Evolutionary conservation across 2,113 vertebrate species (phyloP).

Genomic region (Corydoras maculifer): DNA sequence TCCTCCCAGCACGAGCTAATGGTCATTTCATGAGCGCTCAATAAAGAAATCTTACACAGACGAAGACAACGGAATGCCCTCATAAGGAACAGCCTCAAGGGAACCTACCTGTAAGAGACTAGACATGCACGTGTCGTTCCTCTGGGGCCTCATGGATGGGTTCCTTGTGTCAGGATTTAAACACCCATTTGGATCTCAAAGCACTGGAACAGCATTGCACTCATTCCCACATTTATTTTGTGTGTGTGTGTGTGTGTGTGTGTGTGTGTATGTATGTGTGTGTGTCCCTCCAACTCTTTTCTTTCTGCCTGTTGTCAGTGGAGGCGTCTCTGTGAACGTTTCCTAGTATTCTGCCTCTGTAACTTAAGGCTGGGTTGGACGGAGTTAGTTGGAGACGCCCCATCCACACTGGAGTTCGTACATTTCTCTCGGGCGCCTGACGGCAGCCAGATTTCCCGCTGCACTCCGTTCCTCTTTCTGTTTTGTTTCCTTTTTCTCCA

Average conservation of each 20-base stretch:
- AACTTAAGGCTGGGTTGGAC: too few relatives aligned
- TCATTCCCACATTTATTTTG: constrained; percentile 50
- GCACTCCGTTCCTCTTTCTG: neutral
- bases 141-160: constrained; percentile 17
- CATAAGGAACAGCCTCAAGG: constrained; percentile 41
- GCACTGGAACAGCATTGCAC: constrained; percentile 48
- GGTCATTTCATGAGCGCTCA: constrained; percentile 33
- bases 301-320: neutral
- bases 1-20: constrained; percentile 8
- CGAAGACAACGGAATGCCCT: constrained; percentile 43
- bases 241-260: too few relatives aligned
- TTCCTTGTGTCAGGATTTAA: constrained; percentile 43
- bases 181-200: constrained; percentile 36
- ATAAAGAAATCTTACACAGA: constrained; percentile 39
- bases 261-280: too few relatives aligned
- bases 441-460: too few relatives aligned
- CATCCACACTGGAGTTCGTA: too few relatives aligned
- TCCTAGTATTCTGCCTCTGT: too few relatives aligned
- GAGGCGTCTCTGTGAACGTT: too few relatives aligned
- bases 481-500: neutral
- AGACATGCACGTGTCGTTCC: constrained; percentile 45
- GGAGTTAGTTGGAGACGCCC: too few relatives aligned
- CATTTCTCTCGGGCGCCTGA: too few relatives aligned
- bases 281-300: too few relatives aligned
- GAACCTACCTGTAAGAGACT: constrained; percentile 32